phyloP scores from a whole-genome alignment of 2,888 invertebrate species.

The Chelonus formosanus region DNA sequence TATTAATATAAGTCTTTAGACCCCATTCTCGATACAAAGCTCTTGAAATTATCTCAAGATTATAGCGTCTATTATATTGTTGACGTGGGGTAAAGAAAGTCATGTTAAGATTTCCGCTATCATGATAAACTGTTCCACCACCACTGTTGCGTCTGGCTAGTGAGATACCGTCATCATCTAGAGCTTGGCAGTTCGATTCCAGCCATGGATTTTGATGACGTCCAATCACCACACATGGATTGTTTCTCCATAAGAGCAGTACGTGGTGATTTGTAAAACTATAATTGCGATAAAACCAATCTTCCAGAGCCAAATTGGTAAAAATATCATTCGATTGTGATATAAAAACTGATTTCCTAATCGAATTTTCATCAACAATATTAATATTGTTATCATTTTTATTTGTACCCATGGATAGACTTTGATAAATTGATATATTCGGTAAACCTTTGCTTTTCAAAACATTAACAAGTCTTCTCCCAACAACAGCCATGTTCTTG shows the following conservation, averaged over 20 bases:
- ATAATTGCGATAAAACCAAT: constrained; percentile 92
- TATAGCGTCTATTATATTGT: constrained; percentile 85
- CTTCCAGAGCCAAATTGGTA: constrained; percentile 93
- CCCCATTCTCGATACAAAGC: constrained; percentile 85
- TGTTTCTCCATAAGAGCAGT: constrained; percentile 91
- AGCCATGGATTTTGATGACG: constrained; percentile 97
- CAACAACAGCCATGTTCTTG: constrained; percentile 1
- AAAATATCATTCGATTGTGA: constrained; percentile 91
- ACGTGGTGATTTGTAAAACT: constrained; percentile 85
- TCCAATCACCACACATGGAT: constrained; percentile 95
- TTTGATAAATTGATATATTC: constrained; percentile 44
- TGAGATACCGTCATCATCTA: constrained; percentile 74
- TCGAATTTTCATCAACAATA: constrained; percentile 62
- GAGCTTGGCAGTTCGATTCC: constrained; percentile 81
- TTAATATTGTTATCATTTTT: background rate
- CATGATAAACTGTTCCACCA: constrained; percentile 97
- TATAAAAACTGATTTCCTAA: constrained; percentile 88
- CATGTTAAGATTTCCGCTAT: constrained; percentile 90
- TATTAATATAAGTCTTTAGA: constrained; percentile 78
- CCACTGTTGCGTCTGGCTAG: constrained; percentile 93
- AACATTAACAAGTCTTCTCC: constrained; percentile 66
- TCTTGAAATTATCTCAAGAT: constrained; percentile 85
- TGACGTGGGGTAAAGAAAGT: constrained; percentile 89
- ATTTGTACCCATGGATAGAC: constrained; percentile 42
- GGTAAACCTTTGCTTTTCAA: constrained; percentile 61